These are phyloP conservation scores for Calephelis perditalis DNA, from an alignment of 2,888 invertebrate species.

Conservation along the genomic window DNA sequence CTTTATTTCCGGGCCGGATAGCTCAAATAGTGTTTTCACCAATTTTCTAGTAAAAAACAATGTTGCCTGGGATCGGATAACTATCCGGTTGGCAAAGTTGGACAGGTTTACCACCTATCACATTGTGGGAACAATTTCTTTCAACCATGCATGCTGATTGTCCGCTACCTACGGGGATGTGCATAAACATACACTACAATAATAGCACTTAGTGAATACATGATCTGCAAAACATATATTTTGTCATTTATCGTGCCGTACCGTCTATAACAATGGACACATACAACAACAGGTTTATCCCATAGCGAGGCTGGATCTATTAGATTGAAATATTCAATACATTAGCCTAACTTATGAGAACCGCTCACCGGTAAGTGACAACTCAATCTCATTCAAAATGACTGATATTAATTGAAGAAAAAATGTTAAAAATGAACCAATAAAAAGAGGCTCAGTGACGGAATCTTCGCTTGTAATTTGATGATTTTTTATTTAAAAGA, in stretches of 20 bases:
- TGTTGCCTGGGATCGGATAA: too few species aligned
- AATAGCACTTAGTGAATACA: too few species aligned
- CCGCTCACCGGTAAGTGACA: slow-evolving; percentile 39
- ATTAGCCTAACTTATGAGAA: slow-evolving; percentile 58
- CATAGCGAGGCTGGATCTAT: slow-evolving; percentile 46
- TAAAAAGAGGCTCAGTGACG: neutral
- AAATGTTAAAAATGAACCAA: slow-evolving; percentile 1
- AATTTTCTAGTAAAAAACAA: too few species aligned
- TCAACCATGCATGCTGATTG: too few species aligned
- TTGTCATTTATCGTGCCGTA: slow-evolving; percentile 2
- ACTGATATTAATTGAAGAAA: slow-evolving; percentile 6
- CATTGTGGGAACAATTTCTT: too few species aligned
- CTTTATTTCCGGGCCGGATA: too few species aligned
- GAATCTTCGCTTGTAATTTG: neutral
- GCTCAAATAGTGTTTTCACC: too few species aligned
- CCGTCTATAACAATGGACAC: slow-evolving; percentile 33
- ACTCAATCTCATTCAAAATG: slow-evolving; percentile 41
- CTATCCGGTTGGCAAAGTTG: too few species aligned
- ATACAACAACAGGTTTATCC: slow-evolving; percentile 37
- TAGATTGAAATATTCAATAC: slow-evolving; percentile 59
- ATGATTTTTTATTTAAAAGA: neutral
- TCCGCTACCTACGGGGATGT: too few species aligned
- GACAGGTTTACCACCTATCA: too few species aligned
- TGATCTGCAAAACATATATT: too few species aligned
- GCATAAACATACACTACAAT: too few species aligned